phyloP scores from a whole-genome alignment of 1,140 invertebrate species.

The Acromyrmex echinatior region DNA sequence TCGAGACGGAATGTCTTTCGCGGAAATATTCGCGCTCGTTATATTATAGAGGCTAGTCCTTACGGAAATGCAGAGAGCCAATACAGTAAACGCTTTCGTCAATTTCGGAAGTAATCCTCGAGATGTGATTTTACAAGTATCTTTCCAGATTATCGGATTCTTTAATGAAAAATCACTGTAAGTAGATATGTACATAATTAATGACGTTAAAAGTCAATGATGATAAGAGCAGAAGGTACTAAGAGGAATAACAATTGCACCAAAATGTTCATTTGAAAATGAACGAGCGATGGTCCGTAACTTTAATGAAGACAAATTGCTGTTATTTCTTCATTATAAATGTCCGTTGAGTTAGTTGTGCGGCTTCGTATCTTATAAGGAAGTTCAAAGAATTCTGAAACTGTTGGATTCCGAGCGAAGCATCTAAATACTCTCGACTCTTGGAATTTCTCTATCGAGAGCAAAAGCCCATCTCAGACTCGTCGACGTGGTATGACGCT shows the following conservation, averaged over 20 bases:
- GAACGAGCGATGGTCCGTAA: background rate
- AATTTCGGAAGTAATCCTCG: background rate
- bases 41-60: background rate
- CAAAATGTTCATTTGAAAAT: background rate
- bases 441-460: slow-evolving; percentile 49
- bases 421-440: slow-evolving; percentile 49
- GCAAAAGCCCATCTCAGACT: slow-evolving; percentile 49
- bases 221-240: too few species aligned
- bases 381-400: slow-evolving; percentile 59
- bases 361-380: background rate
- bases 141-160: background rate
- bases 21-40: slow-evolving; percentile 29
- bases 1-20: background rate
- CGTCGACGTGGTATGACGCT: slow-evolving; percentile 23
- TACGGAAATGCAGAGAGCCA: background rate
- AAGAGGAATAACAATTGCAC: background rate
- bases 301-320: slow-evolving; percentile 37
- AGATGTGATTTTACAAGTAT: background rate
- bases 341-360: slow-evolving; percentile 1
- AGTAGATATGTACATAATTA: background rate
- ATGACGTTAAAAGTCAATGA: background rate
- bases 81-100: slow-evolving; percentile 1
- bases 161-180: slow-evolving; percentile 9
- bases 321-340: slow-evolving; percentile 46
- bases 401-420: slow-evolving; percentile 9